Conservation (phyloP, 2,888 invertebrate genomes). For the Chouioia cunea region DNA sequence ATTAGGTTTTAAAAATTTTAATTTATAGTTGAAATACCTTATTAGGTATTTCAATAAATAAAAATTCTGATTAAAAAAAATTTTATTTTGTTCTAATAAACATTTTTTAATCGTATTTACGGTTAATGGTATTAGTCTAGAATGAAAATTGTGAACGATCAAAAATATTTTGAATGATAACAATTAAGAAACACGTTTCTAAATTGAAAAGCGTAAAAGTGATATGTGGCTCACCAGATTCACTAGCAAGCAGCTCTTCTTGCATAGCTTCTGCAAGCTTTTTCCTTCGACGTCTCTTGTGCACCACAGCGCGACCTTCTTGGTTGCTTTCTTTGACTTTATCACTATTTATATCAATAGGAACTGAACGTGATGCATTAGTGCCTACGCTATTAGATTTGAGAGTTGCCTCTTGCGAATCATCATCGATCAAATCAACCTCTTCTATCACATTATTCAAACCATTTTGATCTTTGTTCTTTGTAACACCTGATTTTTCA, state of each 20-base stretch:
- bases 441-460: constrained; percentile 36
- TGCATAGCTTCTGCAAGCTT: constrained; percentile 7
- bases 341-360: constrained; percentile 20
- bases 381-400: constrained; percentile 2
- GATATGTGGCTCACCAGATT: neutral
- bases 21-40: constrained; percentile 3
- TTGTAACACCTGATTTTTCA: neutral
- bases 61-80: too few relatives aligned
- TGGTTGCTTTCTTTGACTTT: constrained; percentile 37
- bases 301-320: constrained; percentile 32
- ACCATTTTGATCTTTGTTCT: constrained; percentile 24
- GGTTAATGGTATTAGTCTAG: too few relatives aligned
- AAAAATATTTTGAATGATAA: too few relatives aligned
- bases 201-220: neutral
- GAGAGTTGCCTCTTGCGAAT: constrained; percentile 18
- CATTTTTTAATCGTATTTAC: too few relatives aligned
- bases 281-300: constrained; percentile 41
- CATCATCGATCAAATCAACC: constrained; percentile 46
- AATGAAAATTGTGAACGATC: too few relatives aligned
- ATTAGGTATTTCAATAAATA: too few relatives aligned
- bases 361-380: constrained; percentile 36
- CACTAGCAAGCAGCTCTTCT: neutral
- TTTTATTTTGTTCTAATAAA: too few relatives aligned
- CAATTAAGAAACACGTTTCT: too few relatives aligned
- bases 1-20: neutral